A percentile compares a stretch with the other conserved stretches of the same genome.
These are phyloP conservation scores for Idris sp. DNA, from an alignment of 1,140 invertebrate genomes.

Conservation along the genomic window DNA sequence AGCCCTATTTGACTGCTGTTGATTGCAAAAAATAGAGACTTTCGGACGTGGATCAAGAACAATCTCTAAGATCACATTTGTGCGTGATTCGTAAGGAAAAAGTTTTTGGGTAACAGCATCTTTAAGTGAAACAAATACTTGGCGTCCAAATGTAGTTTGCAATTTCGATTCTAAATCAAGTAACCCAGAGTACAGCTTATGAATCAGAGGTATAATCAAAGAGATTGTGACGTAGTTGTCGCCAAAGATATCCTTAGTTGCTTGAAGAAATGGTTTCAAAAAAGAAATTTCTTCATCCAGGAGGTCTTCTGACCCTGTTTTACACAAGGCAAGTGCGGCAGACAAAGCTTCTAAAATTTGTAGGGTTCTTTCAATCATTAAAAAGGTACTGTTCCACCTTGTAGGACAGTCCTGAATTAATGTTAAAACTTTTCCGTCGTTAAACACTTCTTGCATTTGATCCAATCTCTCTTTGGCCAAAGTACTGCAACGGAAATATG, in stretches of 20 bases:
- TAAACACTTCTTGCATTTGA: conserved; percentile 15
- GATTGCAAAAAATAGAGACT: conserved; percentile 9
- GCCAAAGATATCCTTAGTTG: conserved; percentile 13
- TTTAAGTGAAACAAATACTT: not conserved
- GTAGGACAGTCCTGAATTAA: conserved; percentile 61
- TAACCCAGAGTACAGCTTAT: conserved; percentile 1
- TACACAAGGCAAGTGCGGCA: conserved; percentile 6
- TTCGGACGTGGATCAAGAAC: conserved; percentile 17
- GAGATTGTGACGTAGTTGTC: conserved; percentile 13
- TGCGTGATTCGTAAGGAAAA: conserved; percentile 13
- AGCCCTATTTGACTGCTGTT: conserved; percentile 10
- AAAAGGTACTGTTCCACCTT: conserved; percentile 14
- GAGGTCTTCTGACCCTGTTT: not conserved
- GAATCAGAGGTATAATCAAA: conserved; percentile 11
- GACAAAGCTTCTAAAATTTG: not conserved
- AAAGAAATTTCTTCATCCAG: conserved; percentile 2
- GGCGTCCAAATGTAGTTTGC: not conserved
- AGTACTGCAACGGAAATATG: conserved; percentile 60
- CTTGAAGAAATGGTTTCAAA: conserved; percentile 18
- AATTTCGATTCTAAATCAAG: not conserved
- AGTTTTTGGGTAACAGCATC: not conserved
- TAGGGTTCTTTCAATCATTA: conserved; percentile 13
- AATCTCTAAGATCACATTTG: conserved; percentile 2
- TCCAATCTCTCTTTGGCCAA: conserved; percentile 46
- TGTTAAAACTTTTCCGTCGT: conserved; percentile 23